Evolutionary conservation across 2,888 invertebrate species (phyloP).

Genomic region (Lordiphosa fenestrarum): DNA sequence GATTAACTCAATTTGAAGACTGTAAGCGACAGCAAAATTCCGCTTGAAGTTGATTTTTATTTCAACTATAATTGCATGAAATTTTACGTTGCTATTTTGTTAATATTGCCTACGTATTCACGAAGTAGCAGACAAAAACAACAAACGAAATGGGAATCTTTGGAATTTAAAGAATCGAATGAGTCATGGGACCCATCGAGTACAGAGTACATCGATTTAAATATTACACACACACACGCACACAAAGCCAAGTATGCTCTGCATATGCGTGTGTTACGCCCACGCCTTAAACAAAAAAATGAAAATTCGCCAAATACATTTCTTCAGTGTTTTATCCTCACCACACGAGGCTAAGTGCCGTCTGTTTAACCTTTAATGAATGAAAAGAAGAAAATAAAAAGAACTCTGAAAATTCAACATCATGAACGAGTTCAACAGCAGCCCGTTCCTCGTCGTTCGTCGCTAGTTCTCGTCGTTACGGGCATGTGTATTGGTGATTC

Average conservation of each 20-base stretch:
- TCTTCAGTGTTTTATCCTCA: slow-evolving; percentile 3
- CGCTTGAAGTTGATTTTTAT: no score
- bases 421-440: slow-evolving; percentile 60
- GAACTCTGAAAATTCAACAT: slow-evolving; percentile 37
- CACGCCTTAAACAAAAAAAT: slow-evolving; percentile 31
- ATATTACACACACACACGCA: slow-evolving; percentile 9
- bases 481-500: slow-evolving; percentile 18
- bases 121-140: slow-evolving; percentile 30
- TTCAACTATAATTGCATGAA: no score
- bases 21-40: no score
- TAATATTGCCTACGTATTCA: not conserved
- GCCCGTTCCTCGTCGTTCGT: slow-evolving; percentile 34
- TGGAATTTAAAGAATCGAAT: slow-evolving; percentile 56
- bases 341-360: slow-evolving; percentile 30
- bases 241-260: slow-evolving; percentile 4
- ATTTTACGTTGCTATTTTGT: no score
- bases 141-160: slow-evolving; percentile 36
- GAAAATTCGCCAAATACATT: slow-evolving; percentile 23
- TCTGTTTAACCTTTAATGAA: slow-evolving; percentile 44
- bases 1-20: no score
- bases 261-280: slow-evolving; percentile 14
- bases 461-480: slow-evolving; percentile 52
- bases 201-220: no score
- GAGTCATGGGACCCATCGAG: slow-evolving; percentile 44
- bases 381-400: slow-evolving; percentile 28